phyloP scores from a whole-genome alignment of 2,113 vertebrate genomes.

The Chrysochloris asiatica region DNA sequence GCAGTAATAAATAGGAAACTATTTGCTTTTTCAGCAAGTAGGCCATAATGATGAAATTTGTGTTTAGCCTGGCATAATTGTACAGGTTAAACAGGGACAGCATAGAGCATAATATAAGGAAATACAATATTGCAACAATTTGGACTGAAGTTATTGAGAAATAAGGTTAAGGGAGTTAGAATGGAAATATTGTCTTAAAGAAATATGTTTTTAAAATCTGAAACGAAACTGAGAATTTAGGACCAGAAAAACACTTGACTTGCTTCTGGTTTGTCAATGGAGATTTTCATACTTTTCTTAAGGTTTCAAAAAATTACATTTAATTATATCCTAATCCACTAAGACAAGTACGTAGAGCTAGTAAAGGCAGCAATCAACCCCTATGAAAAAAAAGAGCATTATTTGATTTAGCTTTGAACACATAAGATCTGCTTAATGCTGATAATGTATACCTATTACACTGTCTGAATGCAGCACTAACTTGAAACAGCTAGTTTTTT shows the following conservation, averaged over 20 bases:
- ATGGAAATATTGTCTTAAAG: background rate
- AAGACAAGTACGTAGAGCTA: background rate
- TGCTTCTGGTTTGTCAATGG: background rate
- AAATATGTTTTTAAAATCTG: background rate
- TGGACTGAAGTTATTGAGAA: background rate
- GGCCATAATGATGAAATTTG: background rate
- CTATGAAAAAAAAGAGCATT: background rate
- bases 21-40: background rate
- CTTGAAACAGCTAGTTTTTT: constrained; percentile 31
- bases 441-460: background rate
- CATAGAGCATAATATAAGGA: background rate
- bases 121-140: background rate
- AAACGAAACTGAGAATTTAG: background rate
- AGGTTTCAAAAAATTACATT: background rate
- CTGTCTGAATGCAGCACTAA: background rate
- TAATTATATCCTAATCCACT: background rate
- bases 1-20: background rate
- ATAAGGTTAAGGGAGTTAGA: background rate
- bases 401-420: background rate
- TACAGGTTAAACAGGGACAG: background rate
- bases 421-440: background rate
- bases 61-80: background rate
- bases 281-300: background rate
- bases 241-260: background rate
- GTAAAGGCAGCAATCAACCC: background rate